Evolutionary conservation across 2,888 invertebrate species (phyloP).

Genomic region (Mythimna vitellina): DNA sequence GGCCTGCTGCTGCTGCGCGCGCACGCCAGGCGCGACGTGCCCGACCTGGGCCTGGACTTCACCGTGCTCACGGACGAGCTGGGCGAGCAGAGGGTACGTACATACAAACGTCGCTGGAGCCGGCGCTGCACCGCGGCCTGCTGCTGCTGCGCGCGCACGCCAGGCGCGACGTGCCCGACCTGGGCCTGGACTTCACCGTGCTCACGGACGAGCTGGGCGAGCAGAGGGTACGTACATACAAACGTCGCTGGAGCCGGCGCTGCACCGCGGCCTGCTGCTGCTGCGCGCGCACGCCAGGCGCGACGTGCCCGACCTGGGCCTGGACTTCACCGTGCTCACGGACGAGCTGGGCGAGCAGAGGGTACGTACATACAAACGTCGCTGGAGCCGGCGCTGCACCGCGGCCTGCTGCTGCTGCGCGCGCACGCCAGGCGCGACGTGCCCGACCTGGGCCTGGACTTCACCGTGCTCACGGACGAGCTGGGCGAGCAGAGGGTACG

Average conservation of each 20-base stretch:
- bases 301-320: constrained; percentile 96
- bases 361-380: constrained; percentile 93
- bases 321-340: constrained; percentile 98
- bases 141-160: constrained; percentile 96
- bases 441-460: constrained; percentile 96
- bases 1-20: constrained; percentile 97
- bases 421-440: constrained; percentile 96
- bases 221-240: constrained; percentile 92
- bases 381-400: constrained; percentile 97
- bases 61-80: constrained; percentile 97
- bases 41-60: constrained; percentile 97
- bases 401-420: constrained; percentile 96
- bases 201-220: constrained; percentile 97
- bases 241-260: constrained; percentile 97
- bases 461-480: constrained; percentile 97
- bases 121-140: constrained; percentile 97
- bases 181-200: constrained; percentile 98
- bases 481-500: constrained; percentile 95
- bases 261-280: constrained; percentile 97
- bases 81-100: constrained; percentile 94
- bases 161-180: constrained; percentile 95
- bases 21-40: constrained; percentile 95
- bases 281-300: constrained; percentile 95
- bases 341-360: constrained; percentile 97
- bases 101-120: constrained; percentile 96